Conservation (phyloP, 2,888 invertebrate species). For the Cheilosia scutellata region DNA sequence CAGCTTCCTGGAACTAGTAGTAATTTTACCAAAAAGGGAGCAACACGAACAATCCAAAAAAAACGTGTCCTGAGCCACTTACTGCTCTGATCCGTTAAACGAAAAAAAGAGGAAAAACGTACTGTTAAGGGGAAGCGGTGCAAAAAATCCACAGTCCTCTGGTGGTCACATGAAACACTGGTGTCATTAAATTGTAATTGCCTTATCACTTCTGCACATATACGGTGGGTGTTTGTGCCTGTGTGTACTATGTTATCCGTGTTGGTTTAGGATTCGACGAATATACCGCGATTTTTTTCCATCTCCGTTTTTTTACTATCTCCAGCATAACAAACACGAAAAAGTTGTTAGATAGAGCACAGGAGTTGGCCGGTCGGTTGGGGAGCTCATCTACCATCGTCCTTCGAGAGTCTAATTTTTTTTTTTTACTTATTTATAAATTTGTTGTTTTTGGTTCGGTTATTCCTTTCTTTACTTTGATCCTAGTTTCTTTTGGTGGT, state of each 20-base stretch:
- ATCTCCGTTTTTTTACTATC: slow-evolving; percentile 33
- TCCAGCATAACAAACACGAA: slow-evolving; percentile 49
- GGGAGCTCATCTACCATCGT: slow-evolving; percentile 59
- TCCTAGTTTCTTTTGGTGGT: slow-evolving; percentile 57
- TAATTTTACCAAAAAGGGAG: slow-evolving; percentile 42
- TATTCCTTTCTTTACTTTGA: slow-evolving; percentile 51
- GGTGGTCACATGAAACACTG: slow-evolving; percentile 59
- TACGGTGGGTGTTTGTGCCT: slow-evolving; percentile 26
- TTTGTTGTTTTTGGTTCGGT: slow-evolving; percentile 38
- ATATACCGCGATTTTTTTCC: slow-evolving; percentile 37
- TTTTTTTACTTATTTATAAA: slow-evolving; percentile 64
- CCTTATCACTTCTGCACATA: slow-evolving; percentile 67
- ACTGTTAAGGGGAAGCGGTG: background rate
- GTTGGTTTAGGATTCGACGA: slow-evolving; percentile 66
- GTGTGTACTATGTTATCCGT: slow-evolving; percentile 59
- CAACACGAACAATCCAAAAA: slow-evolving; percentile 13
- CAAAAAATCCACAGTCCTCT: slow-evolving; percentile 28
- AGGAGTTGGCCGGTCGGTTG: slow-evolving; percentile 21
- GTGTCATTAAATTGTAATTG: slow-evolving; percentile 74
- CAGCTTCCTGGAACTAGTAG: slow-evolving; percentile 11
- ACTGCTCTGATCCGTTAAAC: background rate
- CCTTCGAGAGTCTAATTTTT: slow-evolving; percentile 31
- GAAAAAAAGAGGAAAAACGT: slow-evolving; percentile 3
- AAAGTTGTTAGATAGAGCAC: slow-evolving; percentile 39
- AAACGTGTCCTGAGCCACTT: slow-evolving; percentile 34